phyloP scores from a whole-genome alignment of 2,113 vertebrate species.

The Tyto alba region DNA sequence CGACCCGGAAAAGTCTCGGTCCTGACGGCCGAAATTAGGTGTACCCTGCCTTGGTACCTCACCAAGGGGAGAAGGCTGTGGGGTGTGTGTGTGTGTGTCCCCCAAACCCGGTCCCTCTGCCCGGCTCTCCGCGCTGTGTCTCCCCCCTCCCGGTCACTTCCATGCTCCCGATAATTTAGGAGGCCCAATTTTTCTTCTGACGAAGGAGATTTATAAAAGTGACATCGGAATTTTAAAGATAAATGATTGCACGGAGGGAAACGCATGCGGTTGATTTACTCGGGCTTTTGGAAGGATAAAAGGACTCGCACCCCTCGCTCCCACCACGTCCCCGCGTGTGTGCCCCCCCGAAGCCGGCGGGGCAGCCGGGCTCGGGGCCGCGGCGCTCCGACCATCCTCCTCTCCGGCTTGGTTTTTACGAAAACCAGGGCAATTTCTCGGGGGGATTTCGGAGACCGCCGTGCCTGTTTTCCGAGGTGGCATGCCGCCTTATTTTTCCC shows the following conservation, averaged over 20 bases:
- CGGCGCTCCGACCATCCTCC: neutral
- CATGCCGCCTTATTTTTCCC: neutral
- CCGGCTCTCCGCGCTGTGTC: neutral
- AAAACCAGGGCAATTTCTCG: neutral
- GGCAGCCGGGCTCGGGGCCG: too few species aligned
- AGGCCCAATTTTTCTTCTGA: neutral
- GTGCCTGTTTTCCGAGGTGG: neutral
- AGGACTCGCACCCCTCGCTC: neutral
- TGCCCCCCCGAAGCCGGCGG: neutral
- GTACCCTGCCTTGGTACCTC: neutral
- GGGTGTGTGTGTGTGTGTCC: too few species aligned
- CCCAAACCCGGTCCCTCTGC: too few species aligned
- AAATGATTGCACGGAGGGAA: neutral
- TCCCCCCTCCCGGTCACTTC: too few species aligned
- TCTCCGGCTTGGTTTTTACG: neutral
- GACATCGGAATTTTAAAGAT: conserved; percentile 25
- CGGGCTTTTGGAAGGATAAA: neutral
- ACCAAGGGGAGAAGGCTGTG: fast-evolving
- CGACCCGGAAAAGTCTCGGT: neutral
- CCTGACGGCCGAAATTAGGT: neutral
- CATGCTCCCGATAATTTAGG: neutral
- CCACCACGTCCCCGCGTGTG: neutral
- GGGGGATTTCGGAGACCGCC: neutral
- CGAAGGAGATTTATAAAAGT: neutral
- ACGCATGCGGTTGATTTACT: neutral